Base-by-base conservation (phyloP, 2,113 vertebrate species). In the Heliornis fulica region DNA sequence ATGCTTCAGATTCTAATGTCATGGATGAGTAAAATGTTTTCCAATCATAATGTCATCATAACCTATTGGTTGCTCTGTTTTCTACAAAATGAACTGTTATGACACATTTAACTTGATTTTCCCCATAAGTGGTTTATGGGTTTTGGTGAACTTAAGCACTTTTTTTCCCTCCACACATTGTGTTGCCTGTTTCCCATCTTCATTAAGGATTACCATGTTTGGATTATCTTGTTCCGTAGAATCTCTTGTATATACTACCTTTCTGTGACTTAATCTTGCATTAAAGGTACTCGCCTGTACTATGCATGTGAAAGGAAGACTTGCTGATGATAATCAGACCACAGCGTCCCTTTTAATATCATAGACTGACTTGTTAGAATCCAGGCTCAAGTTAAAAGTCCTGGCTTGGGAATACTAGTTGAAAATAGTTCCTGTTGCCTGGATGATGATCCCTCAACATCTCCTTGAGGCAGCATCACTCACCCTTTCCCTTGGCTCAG, bases 401-500 rank as follows among this genome's bases (percentile, higher is more conserved):
- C 16, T 82, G 34, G 18, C 31, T 93, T 41, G 69, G 38, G 29
- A 60, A 32, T 23, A 13, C 2, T 65, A 22, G 34, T 25, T 74
- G 34, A 26, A 79, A 51, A 41, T 43, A 12, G 23, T 56, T 26
- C 10, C 17, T 74, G 3, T 70, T 12, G 18, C 7, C 11, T 90
- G 12, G 15, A 10, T 13, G 15, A 10, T 13, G 23, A 41, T 87
- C 25, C 21, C 23, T 80, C 38, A 74, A 25, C 25, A 38, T 72
- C 38, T 77, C 21, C 19, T 54, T 66, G 43, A n/a, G 8, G 28
- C 13, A 15, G 48, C 11, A 8, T 46, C 93, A 97, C 98, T 98
- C 74, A 98, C 98, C 93, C 92, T 93, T 68, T 97, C 92, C 48
- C 76, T 97, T 29, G 78, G 63, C 54, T 57, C 23, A 31, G 90